phyloP scores from a whole-genome alignment of 2,113 vertebrate genomes.

The Strix aluco region DNA sequence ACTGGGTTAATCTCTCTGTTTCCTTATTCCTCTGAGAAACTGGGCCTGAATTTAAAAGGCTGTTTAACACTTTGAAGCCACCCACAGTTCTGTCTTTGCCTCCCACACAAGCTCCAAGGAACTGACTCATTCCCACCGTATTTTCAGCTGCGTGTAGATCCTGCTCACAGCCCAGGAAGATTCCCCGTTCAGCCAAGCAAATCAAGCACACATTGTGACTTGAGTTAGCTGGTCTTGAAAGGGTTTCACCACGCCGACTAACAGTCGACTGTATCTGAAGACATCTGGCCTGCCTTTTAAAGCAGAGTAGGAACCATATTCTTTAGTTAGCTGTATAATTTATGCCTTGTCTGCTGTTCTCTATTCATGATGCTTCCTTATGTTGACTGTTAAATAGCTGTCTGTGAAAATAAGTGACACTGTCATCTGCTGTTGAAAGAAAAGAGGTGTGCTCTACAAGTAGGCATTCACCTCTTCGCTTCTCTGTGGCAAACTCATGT shows the following conservation, averaged over 20 bases:
- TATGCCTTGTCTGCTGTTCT: neutral
- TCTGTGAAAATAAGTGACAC: neutral
- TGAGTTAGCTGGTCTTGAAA: constrained; percentile 22
- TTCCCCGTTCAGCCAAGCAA: neutral
- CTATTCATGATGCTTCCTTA: neutral
- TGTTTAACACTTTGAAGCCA: constrained; percentile 58
- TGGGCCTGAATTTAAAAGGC: constrained; percentile 38
- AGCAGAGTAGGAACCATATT: constrained; percentile 4
- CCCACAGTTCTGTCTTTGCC: constrained; percentile 51
- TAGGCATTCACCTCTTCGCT: neutral
- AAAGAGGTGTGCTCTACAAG: neutral
- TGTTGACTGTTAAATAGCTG: constrained; percentile 20
- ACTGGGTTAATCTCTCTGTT: constrained; percentile 1
- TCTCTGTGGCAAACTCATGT: neutral
- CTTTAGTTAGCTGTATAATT: neutral
- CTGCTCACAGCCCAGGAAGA: constrained; percentile 16
- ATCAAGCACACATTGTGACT: constrained; percentile 26
- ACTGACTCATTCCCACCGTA: constrained; percentile 60
- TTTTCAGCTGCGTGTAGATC: constrained; percentile 38
- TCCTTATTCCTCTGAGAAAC: constrained; percentile 48
- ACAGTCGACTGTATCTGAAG: constrained; percentile 1
- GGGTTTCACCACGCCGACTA: neutral
- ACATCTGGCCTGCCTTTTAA: constrained; percentile 57
- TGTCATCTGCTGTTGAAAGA: neutral
- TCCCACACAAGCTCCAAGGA: constrained; percentile 64